Evolutionary conservation across 2,888 invertebrate species (phyloP).

Genomic region (Xestia c-nigrum): DNA sequence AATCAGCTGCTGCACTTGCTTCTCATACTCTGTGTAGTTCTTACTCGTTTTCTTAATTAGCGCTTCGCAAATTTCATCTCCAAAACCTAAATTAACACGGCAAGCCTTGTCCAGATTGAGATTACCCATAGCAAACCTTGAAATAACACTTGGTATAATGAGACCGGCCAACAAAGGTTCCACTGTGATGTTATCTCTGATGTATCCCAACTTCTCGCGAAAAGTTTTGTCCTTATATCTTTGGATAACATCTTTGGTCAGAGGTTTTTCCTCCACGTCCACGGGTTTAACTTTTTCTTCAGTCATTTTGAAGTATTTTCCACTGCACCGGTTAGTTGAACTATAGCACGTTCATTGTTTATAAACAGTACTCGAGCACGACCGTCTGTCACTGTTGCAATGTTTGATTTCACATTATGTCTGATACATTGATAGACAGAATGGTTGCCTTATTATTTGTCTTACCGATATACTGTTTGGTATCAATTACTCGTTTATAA

Average conservation of each 20-base stretch:
- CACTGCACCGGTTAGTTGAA: slow-evolving; percentile 56
- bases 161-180: slow-evolving; percentile 93
- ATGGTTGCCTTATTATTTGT: slow-evolving; percentile 81
- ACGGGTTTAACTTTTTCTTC: slow-evolving; percentile 78
- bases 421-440: slow-evolving; percentile 73
- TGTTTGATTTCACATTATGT: slow-evolving; percentile 80
- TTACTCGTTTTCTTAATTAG: slow-evolving; percentile 79
- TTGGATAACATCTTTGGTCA: slow-evolving; percentile 75
- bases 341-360: slow-evolving; percentile 77
- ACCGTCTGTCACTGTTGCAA: slow-evolving; percentile 73
- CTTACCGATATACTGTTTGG: slow-evolving; percentile 85
- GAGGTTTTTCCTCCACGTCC: slow-evolving; percentile 82
- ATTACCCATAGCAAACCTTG: slow-evolving; percentile 92
- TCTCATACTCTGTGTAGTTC: slow-evolving; percentile 92
- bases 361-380: slow-evolving; percentile 69
- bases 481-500: slow-evolving; percentile 86
- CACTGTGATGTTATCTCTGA: slow-evolving; percentile 92
- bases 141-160: slow-evolving; percentile 92
- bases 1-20: slow-evolving; percentile 91
- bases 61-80: slow-evolving; percentile 83
- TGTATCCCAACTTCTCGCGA: slow-evolving; percentile 77
- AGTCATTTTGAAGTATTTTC: slow-evolving; percentile 74
- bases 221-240: slow-evolving; percentile 80
- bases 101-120: slow-evolving; percentile 88
- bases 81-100: slow-evolving; percentile 81